Base-by-base conservation (phyloP, 2,888 invertebrate genomes). In the Sarcophaga variegata region DNA sequence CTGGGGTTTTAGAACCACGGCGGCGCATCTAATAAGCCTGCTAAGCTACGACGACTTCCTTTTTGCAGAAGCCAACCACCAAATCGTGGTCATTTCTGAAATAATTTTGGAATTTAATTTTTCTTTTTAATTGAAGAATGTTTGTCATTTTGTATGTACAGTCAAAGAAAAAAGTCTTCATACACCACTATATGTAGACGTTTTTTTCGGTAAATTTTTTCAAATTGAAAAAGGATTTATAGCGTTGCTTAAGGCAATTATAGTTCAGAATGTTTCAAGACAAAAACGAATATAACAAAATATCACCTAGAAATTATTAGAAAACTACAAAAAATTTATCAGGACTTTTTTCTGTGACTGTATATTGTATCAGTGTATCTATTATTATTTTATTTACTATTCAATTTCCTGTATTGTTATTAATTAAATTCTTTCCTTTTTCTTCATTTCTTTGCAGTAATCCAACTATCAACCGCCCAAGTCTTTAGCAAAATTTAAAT, bases 381-480 rank as follows among this genome's bases (percentile, higher is more conserved):
- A 67, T 60, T 17, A 77, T 22, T 45, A 60, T 22, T 27, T 67
- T 77, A 60, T 59, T 17, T 14, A 37, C 1, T 37, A 37, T 37
- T 37, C 0, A 3, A 45, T 14, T 69, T 78, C 5, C 45, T 47
- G 49, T 62, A 0, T 54, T 14, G 45, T 14, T 76, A 64, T 20
- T 81, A 59, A 75, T 62, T 62, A 22, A 49, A 3, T n/a, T 63
- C 27, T 66, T 45, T 37, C 20, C 17, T 25, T 59, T 47, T 71
- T 82, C 4, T 37, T 64, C 25, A 20, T 80, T 76, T 82, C 37
- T 82, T 37, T 82, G 8, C 76, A 82, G 82, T 25, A 66, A 70
- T 47, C 20, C 59, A 59, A 60, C 71, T 64, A 71, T 59, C 37
- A 71, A 10, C 54, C 54, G 69, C 25, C 63, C 54, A 63, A 47